Base-by-base conservation (phyloP, 2,888 invertebrate genomes). In the Ophioninae sp. region DNA sequence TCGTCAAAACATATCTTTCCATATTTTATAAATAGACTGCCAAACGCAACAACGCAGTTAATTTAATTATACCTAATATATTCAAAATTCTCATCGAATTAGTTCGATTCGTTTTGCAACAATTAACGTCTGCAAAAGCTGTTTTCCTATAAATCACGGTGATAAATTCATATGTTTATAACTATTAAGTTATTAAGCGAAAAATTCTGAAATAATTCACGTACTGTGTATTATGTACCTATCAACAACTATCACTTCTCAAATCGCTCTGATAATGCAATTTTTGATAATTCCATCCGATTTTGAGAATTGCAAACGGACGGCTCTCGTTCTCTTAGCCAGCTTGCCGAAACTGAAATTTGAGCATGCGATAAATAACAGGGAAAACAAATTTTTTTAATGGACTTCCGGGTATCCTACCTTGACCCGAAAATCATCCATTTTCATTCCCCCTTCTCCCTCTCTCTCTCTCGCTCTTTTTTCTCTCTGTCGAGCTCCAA, bases 251-350 rank as follows among this genome's bases (percentile, higher is more conserved):
- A 30, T 30, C 30, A 30, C 30, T 30, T 30, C 1, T 30, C 30
- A 51, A 10, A 51, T 51, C 20, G 39, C 39, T n/a, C 86, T 84
- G 86, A 81, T 84, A 87, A 85, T 78, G 44, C 83, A 63, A 72
- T 59, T 77, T 87, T 87, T 83, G 80, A 78, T 83, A 74, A 78
- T 80, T 85, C 84, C 75, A 84, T 86, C 85, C 85, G 44, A 44
- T 74, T 64, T 68, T 37, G 78, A 75, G 68, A 22, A 69, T 81
- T 56, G 20, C 64, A 22, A 23, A 75, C 59, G 61, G 58, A 79
- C 81, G 83, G 80, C 61, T 17, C 56, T 20, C 69, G 86, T 85
- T 65, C 83, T 71, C 8, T 65, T 82, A 85, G 86, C 87, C 87
- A 87, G 86, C 87, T 81, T 22, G 17, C 64, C 44, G 59, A 20